phyloP scores from a whole-genome alignment of 2,113 vertebrate genomes.

The Cryptotis parvus region DNA sequence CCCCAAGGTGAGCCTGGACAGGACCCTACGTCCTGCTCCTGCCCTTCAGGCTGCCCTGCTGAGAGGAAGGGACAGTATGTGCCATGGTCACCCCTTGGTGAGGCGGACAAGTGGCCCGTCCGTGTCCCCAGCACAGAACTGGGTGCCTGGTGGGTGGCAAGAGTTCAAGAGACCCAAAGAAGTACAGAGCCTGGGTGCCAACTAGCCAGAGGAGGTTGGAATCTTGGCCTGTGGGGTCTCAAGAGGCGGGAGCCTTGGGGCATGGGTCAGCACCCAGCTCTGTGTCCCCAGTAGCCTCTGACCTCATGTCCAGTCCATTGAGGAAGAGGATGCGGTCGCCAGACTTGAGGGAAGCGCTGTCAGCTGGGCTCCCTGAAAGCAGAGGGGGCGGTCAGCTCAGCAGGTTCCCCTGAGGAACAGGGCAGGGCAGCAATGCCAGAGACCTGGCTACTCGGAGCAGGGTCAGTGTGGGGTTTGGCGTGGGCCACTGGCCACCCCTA shows the following conservation, averaged over 20 bases:
- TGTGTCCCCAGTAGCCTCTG: conserved; percentile 54
- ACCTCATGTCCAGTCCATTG: conserved; percentile 99
- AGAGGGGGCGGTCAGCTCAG: not conserved
- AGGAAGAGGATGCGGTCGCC: conserved; percentile 98
- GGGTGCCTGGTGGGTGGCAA: not conserved
- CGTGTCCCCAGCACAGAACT: not conserved
- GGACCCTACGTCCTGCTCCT: not conserved
- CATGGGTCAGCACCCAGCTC: not conserved
- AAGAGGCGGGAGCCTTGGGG: not conserved
- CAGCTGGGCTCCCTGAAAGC: conserved; percentile 94
- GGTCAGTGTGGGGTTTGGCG: too few relatives aligned
- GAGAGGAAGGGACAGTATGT: too few relatives aligned
- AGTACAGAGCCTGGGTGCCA: not conserved
- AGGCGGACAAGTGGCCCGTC: not conserved
- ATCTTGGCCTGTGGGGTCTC: not conserved
- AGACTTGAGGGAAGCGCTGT: conserved; percentile 95
- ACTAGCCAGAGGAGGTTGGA: not conserved
- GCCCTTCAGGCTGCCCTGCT: too few relatives aligned
- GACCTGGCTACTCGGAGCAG: not conserved
- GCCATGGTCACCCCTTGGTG: not conserved
- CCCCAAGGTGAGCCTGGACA: not conserved
- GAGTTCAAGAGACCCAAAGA: not conserved
- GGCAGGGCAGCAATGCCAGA: too few relatives aligned
- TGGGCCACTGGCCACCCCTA: not conserved
- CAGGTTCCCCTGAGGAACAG: not conserved